These are phyloP conservation scores for Agonopterix heracliana DNA, from an alignment of 2,888 invertebrate species.

Conservation along the genomic window DNA sequence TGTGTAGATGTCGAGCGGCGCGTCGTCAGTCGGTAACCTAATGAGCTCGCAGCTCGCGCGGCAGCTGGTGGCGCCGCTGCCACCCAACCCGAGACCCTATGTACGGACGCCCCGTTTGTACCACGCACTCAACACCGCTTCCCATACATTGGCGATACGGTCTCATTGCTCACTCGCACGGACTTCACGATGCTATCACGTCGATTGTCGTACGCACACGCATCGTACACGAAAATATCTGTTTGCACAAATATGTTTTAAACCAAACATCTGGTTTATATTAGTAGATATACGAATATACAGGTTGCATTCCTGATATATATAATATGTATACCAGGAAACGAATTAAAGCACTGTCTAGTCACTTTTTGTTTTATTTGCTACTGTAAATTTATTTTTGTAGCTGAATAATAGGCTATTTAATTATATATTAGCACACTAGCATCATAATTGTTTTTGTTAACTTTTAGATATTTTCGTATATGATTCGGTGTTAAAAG, in stretches of 20 bases:
- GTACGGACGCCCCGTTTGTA: slow-evolving; percentile 73
- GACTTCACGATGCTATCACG: slow-evolving; percentile 17
- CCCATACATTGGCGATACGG: slow-evolving; percentile 58
- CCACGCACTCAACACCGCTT: slow-evolving; percentile 75
- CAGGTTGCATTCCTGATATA: too few species aligned
- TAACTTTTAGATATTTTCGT: too few species aligned
- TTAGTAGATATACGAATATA: neutral
- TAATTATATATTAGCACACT: too few species aligned
- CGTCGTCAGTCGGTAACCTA: slow-evolving; percentile 48
- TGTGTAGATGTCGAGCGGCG: slow-evolving; percentile 59
- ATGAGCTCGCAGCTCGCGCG: slow-evolving; percentile 78
- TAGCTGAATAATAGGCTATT: too few species aligned
- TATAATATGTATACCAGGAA: too few species aligned
- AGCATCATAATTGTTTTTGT: too few species aligned
- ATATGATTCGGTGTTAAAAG: too few species aligned
- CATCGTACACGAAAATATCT: neutral
- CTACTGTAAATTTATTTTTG: too few species aligned
- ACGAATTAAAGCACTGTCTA: too few species aligned
- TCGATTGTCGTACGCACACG: slow-evolving; percentile 17
- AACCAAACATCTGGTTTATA: neutral
- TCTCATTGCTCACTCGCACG: slow-evolving; percentile 45
- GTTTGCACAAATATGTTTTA: neutral
- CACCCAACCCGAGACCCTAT: slow-evolving; percentile 69
- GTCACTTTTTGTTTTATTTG: too few species aligned
- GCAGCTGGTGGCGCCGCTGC: slow-evolving; percentile 77